phyloP scores from a whole-genome alignment of 2,797 vertebrate genomes.

The Hydrocynus forskahlii region DNA sequence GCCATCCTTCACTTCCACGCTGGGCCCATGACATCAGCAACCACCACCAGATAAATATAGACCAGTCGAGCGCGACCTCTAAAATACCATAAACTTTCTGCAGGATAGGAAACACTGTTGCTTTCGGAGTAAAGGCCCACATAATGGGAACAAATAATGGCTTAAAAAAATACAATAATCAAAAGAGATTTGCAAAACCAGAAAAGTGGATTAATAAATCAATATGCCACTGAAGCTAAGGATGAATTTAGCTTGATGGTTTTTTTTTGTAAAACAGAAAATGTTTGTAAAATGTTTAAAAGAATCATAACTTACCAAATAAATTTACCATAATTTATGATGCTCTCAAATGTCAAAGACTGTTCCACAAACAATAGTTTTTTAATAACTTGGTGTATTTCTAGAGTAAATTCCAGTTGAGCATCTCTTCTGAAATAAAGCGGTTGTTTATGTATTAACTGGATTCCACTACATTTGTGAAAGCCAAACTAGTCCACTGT shows the following conservation, averaged over 20 bases:
- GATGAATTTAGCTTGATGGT: too few relatives aligned
- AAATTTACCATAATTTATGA: too few relatives aligned
- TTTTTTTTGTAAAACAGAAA: background rate
- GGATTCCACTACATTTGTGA: too few relatives aligned
- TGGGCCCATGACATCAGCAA: conserved; percentile 99
- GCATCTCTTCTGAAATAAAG: too few relatives aligned
- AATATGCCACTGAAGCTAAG: background rate
- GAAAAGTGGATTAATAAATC: background rate
- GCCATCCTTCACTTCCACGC: conserved; percentile 94
- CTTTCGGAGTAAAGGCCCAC: background rate
- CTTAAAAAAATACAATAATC: background rate
- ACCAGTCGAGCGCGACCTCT: conserved; percentile 88
- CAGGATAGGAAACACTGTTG: background rate
- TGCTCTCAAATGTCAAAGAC: too few relatives aligned
- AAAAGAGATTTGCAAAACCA: background rate
- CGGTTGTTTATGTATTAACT: too few relatives aligned
- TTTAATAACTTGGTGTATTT: too few relatives aligned
- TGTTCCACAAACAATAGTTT: too few relatives aligned
- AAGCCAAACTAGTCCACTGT: too few relatives aligned
- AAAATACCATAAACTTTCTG: conserved; percentile 28
- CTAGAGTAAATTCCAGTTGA: too few relatives aligned
- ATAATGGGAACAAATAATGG: background rate
- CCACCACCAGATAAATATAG: conserved; percentile 99
- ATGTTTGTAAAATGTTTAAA: too few relatives aligned
- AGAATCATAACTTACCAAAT: too few relatives aligned